Percentiles rank a stretch among this genome's conserved stretches.
phyloP scores from a whole-genome alignment of 1,140 invertebrate genomes.

The Aporrectodea caliginosa region DNA sequence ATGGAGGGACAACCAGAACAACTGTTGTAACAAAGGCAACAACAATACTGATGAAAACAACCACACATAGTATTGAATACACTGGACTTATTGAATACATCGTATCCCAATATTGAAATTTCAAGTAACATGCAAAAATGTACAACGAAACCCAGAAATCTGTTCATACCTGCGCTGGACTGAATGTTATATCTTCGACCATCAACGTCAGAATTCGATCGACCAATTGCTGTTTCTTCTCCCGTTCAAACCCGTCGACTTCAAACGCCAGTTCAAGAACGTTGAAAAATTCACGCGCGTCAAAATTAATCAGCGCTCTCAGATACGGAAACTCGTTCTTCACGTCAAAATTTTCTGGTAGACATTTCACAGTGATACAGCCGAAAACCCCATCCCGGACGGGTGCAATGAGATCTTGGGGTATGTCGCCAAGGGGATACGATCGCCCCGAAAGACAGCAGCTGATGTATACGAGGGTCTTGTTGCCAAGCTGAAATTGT shows the following conservation, averaged over 20 bases:
- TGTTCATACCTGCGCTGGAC: background rate
- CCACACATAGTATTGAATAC: no score
- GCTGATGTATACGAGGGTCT: constrained; percentile 80
- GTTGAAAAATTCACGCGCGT: constrained; percentile 84
- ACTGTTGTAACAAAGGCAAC: no score
- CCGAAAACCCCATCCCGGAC: constrained; percentile 64
- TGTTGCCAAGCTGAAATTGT: constrained; percentile 67
- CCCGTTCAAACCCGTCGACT: constrained; percentile 64
- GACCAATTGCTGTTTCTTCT: constrained; percentile 70
- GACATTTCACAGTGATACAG: constrained; percentile 62
- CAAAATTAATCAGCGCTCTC: constrained; percentile 75
- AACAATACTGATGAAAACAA: no score
- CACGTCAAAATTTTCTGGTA: constrained; percentile 61
- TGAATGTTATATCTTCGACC: constrained; percentile 65
- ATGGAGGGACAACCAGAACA: no score
- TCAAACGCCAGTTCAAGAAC: constrained; percentile 77
- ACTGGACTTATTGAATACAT: no score
- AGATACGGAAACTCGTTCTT: constrained; percentile 76
- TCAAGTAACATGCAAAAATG: no score
- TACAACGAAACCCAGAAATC: no score
- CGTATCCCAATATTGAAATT: no score
- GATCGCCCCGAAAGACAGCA: constrained; percentile 87
- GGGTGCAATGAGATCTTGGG: constrained; percentile 63
- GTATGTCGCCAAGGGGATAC: constrained; percentile 81
- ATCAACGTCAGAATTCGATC: constrained; percentile 77